A percentile compares a stretch with the other conserved stretches of the same genome.
Conservation (phyloP, 2,888 invertebrate species). For the Congeria kusceri region DNA sequence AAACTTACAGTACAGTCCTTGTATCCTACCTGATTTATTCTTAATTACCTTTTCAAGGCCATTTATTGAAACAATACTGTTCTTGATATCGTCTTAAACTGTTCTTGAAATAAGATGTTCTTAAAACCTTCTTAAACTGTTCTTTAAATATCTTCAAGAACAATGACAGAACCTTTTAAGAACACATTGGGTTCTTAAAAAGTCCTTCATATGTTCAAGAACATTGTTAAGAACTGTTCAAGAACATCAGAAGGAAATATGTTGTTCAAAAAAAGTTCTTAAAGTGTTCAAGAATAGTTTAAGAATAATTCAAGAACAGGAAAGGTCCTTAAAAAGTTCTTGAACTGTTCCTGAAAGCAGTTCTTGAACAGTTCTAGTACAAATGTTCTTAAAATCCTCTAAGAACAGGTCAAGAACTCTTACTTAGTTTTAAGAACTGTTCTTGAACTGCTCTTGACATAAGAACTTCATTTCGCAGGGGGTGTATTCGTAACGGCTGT, state of each 20-base stretch:
- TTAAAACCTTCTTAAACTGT: conserved; percentile 5
- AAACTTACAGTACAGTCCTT: too few relatives aligned
- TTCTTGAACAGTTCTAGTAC: conserved; percentile 5
- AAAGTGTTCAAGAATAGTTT: not conserved
- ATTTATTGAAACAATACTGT: not conserved
- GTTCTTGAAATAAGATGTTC: not conserved
- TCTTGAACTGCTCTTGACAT: not conserved
- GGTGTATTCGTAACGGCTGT: too few relatives aligned
- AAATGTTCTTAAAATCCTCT: conserved; percentile 6
- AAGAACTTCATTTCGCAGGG: conserved; percentile 6
- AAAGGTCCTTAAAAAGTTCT: too few relatives aligned
- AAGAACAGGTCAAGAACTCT: conserved; percentile 5
- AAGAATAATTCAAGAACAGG: conserved; percentile 5
- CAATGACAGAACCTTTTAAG: conserved; percentile 7
- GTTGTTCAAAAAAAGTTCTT: too few relatives aligned
- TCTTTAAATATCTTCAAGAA: conserved; percentile 7
- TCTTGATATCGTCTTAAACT: not conserved
- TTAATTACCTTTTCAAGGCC: conserved; percentile 4
- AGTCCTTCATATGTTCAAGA: not conserved
- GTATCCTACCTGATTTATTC: not conserved
- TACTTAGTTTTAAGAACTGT: conserved; percentile 9
- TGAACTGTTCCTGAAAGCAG: too few relatives aligned
- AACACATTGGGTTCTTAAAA: not conserved
- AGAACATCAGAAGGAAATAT: not conserved
- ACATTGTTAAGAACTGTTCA: not conserved